Base-by-base conservation (phyloP, 2,888 invertebrate genomes). In the Luperina nickerlii region DNA sequence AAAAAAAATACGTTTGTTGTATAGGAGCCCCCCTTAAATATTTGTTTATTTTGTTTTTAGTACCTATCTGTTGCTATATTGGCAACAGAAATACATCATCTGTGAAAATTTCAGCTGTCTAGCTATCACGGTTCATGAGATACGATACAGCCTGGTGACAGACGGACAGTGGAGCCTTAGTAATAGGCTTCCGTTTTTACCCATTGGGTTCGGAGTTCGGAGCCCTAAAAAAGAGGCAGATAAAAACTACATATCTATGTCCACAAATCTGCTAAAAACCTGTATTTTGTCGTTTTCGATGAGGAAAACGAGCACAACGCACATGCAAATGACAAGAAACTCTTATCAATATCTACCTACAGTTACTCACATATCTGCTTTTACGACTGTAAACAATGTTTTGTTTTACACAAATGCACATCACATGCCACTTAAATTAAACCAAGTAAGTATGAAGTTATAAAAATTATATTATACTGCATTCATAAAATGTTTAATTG, bases 341-440 rank as follows among this genome's bases (percentile, higher is more conserved):
- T 67, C 68, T 79, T 79, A 85, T 85, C 79, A 79, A 69, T 20
- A 71, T 6, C 27, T 20, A 71, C 9, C 27, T 18, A 74, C 48
- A 63, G 13, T 45, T 76, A 79, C 72, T 69, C 76, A 83, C 66
- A 38, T 79, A 71, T 68, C 74, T 66, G 62, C 32, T 62, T 75
- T 76, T 77, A 75, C 63, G 42, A 74, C 27, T 45, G 71, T 76
- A 77, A 73, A 85, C 45, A 73, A 57, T 38, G 63, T 51, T 72
- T 77, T 38, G 63, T 51, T 72, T 77, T 32, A 70, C 51, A 66
- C 70, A 57, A 54, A 60, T 74, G 6, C 74, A 68, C 65, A 51
- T 51, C 24, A 54, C 45, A 24, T 18, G 24, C 8, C 60, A 62
- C 15, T 42, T 32, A 51, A 15, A 57, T 65, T 51, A 57, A 78